Evolutionary conservation across 2,888 invertebrate genomes (phyloP).

Genomic region (Melanostoma mellinum): DNA sequence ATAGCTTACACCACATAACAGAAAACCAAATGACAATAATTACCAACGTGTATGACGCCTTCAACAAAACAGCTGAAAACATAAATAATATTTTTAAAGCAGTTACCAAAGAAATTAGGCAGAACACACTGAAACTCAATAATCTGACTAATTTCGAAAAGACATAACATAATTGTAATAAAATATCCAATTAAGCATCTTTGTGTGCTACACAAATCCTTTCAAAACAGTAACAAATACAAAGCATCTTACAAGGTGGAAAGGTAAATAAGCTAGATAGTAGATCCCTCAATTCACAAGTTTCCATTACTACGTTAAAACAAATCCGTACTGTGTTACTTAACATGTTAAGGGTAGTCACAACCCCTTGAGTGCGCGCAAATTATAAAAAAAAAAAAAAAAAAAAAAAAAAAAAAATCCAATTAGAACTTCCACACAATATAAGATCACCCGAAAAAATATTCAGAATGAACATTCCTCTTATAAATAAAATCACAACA

Average conservation of each 20-base stretch:
- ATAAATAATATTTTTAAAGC: constrained; percentile 19
- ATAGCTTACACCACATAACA: constrained; percentile 5
- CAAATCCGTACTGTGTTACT: too few relatives aligned
- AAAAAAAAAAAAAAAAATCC: constrained; percentile 2
- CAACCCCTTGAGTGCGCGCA: too few relatives aligned
- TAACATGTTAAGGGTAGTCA: too few relatives aligned
- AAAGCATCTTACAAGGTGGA: constrained; percentile 5
- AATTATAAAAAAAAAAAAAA: too few relatives aligned
- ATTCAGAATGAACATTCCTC: constrained; percentile 7
- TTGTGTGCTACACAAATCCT: constrained; percentile 18
- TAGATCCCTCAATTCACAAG: constrained; percentile 20
- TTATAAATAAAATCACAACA: too few relatives aligned
- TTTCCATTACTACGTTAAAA: neutral
- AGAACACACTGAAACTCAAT: constrained; percentile 10
- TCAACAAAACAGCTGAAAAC: constrained; percentile 5
- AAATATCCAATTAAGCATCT: constrained; percentile 8
- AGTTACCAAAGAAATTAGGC: neutral
- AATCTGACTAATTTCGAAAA: constrained; percentile 13
- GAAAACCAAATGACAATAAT: constrained; percentile 26
- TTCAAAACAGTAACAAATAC: neutral
- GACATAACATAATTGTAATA: constrained; percentile 1
- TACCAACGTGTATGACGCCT: constrained; percentile 1
- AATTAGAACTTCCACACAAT: constrained; percentile 4
- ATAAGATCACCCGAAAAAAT: constrained; percentile 1
- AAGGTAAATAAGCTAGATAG: constrained; percentile 8